Base-by-base conservation (phyloP, 2,888 invertebrate species). In the Heliconius erato region DNA sequence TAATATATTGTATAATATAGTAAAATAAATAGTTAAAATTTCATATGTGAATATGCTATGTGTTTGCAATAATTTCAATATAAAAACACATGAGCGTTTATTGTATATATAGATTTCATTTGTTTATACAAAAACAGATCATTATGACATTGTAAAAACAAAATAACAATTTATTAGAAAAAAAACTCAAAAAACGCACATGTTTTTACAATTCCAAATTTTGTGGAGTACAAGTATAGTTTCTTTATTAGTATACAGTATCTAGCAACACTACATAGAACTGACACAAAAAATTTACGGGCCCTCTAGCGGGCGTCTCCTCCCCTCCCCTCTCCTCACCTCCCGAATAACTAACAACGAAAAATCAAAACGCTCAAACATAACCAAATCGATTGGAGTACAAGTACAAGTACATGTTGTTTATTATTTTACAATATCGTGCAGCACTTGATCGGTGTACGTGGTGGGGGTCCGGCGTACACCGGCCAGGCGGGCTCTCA, bases 401-500 rank as follows among this genome's bases (percentile, higher is more conserved):
- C 23, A 32, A 72, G 81, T 65, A 74, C 26, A 32, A 74, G 81
- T 65, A 79, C 26, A 32, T 59, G 77, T 44, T 40, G n/a, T 72
- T 28, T 9, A 23, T 12, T 65, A 40, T 6, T 65, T 81, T 79
- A 80, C 77, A 80, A n/a, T 26, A 80, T 63, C 26, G 74, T 74
- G 77, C 82, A 80, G 76, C 79, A 80, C 74, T 77, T 80, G 65
- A n/a, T 76, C 49, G 79, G 77, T 71, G 76, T 76, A 69, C 76
- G 81, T 35, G 59, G 40, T 6, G 72, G 79, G 59, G 59, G 81
- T 67, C 82, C 82, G 69, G 79, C 74, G 80, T 83, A 85, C 77
- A 84, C 82, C 71, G 84, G 82, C 69, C 74, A 28, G 83, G 74
- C 80, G 74, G 83, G 80, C 71, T 69, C 81, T 78, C 65, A 71